Evolutionary conservation across 2,888 invertebrate species (phyloP), one percentile per base, ranked within the genome.

Genomic region (Agriopis leucophaearia): DNA sequence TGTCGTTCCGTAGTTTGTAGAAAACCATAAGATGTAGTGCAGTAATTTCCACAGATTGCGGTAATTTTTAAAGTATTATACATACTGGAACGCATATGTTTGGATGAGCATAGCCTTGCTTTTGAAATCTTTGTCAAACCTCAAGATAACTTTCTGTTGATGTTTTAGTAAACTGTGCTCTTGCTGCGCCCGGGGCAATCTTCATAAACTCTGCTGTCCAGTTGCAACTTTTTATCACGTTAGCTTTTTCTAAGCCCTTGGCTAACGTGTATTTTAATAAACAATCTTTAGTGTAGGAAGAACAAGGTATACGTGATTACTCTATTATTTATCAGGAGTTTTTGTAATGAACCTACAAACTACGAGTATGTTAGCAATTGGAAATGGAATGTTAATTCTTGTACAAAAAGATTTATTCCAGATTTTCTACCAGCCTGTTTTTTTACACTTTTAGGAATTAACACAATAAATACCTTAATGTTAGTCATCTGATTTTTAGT

Each of bases 251-350:
- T 35, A 44, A 64, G 51, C 16, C 45, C 55, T 18, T 68, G 68
- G 64, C 73, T 76, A 64, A 55, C 51, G 27, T 52, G 62, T 78
- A 76, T 77, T 76, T 78, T 76, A 76, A 75, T 78, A 77, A 76
- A 80, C 70, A 71, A 77, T 75, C 62, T 73, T 69, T 57, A 74
- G 57, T 64, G 55, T 72, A 71, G 68, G 40, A 60, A 71, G 65
- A 57, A 51, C n/a, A 50, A 51, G 50, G 36, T 57, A n/a, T 27
- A 12, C 55, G 10, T 56, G 60, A 68, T 64, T 68, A 47, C 68
- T 68, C 60, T 68, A 60, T 68, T 64, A 64, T 64, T 48, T 67
- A 48, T n/a, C 54, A 36, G 55, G 8, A 9, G 51, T 38, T 57
- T 42, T 56, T 40, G 13, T 44, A 51, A 38, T 1, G 10, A 16